A percentile compares a stretch with the other conserved stretches of the same genome.
Conservation (phyloP, 1,140 invertebrate genomes). For the Tetragnatha versicolor region DNA sequence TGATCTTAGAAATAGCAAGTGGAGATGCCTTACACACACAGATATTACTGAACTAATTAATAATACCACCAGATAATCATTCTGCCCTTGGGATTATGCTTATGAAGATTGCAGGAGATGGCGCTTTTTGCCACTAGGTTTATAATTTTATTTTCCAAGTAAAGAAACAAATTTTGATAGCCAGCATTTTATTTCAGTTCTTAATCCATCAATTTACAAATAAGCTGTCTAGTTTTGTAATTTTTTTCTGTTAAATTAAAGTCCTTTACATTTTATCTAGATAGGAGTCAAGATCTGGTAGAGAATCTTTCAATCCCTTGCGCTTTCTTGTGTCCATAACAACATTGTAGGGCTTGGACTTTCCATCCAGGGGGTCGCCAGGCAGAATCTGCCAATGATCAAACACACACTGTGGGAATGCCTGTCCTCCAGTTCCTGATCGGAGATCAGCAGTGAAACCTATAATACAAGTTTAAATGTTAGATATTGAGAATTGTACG, state of each 20-base stretch:
- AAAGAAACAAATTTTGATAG: constrained; percentile 18
- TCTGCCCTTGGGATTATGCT: no score
- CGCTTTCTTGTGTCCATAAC: constrained; percentile 96
- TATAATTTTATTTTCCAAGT: not conserved
- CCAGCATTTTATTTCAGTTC: constrained; percentile 40
- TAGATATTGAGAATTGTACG: not conserved
- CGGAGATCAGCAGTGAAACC: constrained; percentile 97
- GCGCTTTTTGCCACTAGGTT: not conserved
- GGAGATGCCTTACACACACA: no score
- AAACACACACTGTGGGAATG: constrained; percentile 99
- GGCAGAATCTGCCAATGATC: constrained; percentile 99
- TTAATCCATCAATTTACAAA: constrained; percentile 39
- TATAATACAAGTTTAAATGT: constrained; percentile 59
- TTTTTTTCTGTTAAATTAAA: constrained; percentile 34
- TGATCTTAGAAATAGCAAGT: no score
- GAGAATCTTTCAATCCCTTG: constrained; percentile 98
- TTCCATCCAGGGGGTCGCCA: constrained; percentile 86
- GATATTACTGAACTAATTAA: no score
- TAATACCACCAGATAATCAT: no score
- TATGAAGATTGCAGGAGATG: no score
- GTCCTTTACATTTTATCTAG: constrained; percentile 70
- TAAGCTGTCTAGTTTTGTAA: constrained; percentile 43
- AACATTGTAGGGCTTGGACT: constrained; percentile 81
- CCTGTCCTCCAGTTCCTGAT: constrained; percentile 98
- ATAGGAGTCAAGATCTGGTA: constrained; percentile 90